Conservation (phyloP, 2,797 vertebrate genomes). For the Lagocephalus sceleratus region DNA sequence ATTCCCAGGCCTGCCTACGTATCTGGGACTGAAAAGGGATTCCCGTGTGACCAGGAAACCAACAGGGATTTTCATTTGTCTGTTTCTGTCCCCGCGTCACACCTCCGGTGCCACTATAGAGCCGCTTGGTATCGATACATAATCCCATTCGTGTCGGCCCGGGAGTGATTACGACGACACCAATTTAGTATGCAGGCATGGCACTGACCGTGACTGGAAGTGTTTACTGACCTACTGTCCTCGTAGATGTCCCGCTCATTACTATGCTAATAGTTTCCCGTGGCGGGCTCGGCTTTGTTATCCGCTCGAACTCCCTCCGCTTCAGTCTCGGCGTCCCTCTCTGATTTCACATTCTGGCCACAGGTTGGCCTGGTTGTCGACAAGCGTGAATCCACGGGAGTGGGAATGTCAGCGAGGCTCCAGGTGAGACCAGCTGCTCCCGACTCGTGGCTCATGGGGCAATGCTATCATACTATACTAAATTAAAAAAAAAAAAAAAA, state of each 20-base stretch:
- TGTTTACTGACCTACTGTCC: constrained; percentile 59
- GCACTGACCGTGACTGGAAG: constrained; percentile 35
- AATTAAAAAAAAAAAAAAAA: constrained; percentile 42
- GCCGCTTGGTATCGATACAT: constrained; percentile 27
- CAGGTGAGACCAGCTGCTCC: constrained; percentile 62
- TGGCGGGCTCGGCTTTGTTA: constrained; percentile 28
- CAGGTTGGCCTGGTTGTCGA: constrained; percentile 36
- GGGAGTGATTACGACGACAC: constrained; percentile 33
- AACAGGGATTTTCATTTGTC: constrained; percentile 29
- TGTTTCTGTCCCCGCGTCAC: constrained; percentile 33
- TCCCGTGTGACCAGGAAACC: constrained; percentile 43
- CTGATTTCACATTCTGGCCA: constrained; percentile 38
- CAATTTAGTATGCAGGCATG: constrained; percentile 45
- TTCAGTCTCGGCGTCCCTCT: constrained; percentile 24
- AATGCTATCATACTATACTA: constrained; percentile 45
- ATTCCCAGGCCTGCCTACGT: constrained; percentile 21
- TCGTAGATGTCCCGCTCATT: constrained; percentile 52
- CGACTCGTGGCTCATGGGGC: constrained; percentile 47
- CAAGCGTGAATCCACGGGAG: constrained; percentile 36
- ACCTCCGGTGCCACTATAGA: constrained; percentile 29
- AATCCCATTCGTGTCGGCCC: constrained; percentile 32
- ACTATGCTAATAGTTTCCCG: constrained; percentile 56
- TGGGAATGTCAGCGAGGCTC: constrained; percentile 39
- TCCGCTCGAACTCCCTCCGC: constrained; percentile 5
- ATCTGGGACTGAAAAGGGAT: constrained; percentile 17